Conservation (phyloP, 2,113 vertebrate species). For the Condylura cristata region DNA sequence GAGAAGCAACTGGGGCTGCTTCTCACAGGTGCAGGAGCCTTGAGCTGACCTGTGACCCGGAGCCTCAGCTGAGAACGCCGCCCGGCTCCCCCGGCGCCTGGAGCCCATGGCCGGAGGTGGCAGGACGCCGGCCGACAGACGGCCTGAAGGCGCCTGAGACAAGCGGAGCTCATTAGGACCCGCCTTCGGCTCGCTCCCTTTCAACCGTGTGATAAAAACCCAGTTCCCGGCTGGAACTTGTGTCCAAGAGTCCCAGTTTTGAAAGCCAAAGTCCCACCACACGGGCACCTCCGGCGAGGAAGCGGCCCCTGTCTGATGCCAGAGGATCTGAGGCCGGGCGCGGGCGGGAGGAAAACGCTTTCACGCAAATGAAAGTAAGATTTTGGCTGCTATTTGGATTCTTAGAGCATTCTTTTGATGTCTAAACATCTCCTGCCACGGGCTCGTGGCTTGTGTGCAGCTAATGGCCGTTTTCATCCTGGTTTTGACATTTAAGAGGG, state of each 20-base stretch:
- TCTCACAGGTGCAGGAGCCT: too few species aligned
- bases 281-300: background rate
- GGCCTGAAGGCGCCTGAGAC: too few species aligned
- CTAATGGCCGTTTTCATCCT: constrained; percentile 28
- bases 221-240: background rate
- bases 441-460: background rate
- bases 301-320: background rate
- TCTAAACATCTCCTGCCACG: constrained; percentile 22
- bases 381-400: constrained; percentile 26
- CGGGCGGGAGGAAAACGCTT: background rate
- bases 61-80: too few species aligned
- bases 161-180: too few species aligned
- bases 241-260: background rate
- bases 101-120: too few species aligned
- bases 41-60: too few species aligned
- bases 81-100: too few species aligned
- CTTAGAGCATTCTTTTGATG: background rate
- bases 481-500: constrained; percentile 25
- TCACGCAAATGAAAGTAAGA: background rate
- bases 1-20: too few species aligned
- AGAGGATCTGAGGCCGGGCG: background rate
- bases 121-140: too few species aligned
- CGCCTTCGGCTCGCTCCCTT: too few species aligned
- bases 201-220: background rate
- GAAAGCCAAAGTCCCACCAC: background rate